Conservation (phyloP, 2,888 invertebrate species). For the Lysandra coridon region DNA sequence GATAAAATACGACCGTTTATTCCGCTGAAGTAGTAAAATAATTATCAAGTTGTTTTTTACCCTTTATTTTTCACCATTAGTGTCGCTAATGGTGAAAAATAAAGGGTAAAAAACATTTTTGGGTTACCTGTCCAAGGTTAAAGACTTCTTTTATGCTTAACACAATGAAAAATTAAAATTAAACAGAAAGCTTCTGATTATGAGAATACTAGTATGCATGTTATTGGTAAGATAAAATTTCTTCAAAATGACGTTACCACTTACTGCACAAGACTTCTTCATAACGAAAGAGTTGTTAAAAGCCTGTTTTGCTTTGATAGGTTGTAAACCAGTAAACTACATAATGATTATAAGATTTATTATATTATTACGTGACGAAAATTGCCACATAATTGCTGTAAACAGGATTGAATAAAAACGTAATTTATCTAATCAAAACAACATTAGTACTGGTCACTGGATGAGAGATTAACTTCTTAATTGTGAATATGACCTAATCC, state of each 20-base stretch:
- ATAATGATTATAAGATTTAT: slow-evolving; percentile 49
- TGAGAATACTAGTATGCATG: neutral
- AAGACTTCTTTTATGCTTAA: neutral
- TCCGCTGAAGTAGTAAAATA: neutral
- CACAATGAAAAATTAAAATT: neutral
- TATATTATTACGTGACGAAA: slow-evolving; percentile 55
- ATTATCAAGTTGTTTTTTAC: neutral
- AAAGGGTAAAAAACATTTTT: neutral
- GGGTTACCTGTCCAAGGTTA: neutral
- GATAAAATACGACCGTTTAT: neutral
- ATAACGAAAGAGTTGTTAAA: neutral
- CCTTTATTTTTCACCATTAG: too few relatives aligned
- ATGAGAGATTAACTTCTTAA: neutral
- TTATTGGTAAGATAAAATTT: neutral
- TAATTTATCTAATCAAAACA: slow-evolving; percentile 72
- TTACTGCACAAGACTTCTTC: too few relatives aligned
- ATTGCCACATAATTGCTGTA: slow-evolving; percentile 35
- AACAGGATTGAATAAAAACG: slow-evolving; percentile 55
- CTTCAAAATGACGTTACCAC: neutral
- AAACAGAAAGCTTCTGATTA: neutral
- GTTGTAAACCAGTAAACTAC: slow-evolving; percentile 47
- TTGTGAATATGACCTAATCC: neutral
- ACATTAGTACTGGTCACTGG: slow-evolving; percentile 58
- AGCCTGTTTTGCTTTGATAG: neutral
- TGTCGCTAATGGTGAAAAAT: neutral